Percentiles rank a stretch among this genome's conserved stretches.
phyloP scores from a whole-genome alignment of 2,888 invertebrate species.

The Polyploca ridens region DNA sequence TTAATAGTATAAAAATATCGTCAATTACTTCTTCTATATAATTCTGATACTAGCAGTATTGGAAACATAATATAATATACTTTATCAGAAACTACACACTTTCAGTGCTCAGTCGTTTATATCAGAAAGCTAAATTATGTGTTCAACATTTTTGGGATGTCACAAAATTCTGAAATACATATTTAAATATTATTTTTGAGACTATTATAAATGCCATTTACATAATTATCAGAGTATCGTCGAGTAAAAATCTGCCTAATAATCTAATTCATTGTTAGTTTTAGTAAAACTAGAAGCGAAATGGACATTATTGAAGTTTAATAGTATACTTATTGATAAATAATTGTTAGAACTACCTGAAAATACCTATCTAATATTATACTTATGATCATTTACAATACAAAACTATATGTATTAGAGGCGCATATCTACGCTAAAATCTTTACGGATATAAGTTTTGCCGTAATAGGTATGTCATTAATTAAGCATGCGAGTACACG shows the following conservation, averaged over 20 bases:
- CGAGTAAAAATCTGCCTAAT: conserved; percentile 41
- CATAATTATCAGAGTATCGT: conserved; percentile 41
- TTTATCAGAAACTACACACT: conserved; percentile 12
- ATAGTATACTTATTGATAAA: conserved; percentile 51
- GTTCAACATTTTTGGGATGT: neutral
- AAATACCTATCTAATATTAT: conserved; percentile 49
- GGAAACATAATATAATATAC: conserved; percentile 18
- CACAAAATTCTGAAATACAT: conserved; percentile 14
- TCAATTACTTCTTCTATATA: conserved; percentile 44
- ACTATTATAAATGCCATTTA: conserved; percentile 29
- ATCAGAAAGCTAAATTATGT: neutral
- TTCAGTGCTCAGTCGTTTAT: neutral
- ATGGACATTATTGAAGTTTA: conserved; percentile 51
- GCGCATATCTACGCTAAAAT: conserved; percentile 29
- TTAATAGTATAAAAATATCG: conserved; percentile 79
- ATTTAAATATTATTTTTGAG: conserved; percentile 25
- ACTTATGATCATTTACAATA: conserved; percentile 43
- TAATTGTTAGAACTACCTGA: conserved; percentile 47
- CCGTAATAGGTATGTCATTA: conserved; percentile 43
- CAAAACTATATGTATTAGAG: conserved; percentile 39
- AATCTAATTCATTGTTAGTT: conserved; percentile 42
- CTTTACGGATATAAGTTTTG: conserved; percentile 19
- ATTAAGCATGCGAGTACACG: conserved; percentile 67
- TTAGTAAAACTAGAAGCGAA: conserved; percentile 46
- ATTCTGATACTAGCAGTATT: conserved; percentile 29